Evolutionary conservation across 2,888 invertebrate genomes (phyloP).

Genomic region (Drosophila sordidapex): DNA sequence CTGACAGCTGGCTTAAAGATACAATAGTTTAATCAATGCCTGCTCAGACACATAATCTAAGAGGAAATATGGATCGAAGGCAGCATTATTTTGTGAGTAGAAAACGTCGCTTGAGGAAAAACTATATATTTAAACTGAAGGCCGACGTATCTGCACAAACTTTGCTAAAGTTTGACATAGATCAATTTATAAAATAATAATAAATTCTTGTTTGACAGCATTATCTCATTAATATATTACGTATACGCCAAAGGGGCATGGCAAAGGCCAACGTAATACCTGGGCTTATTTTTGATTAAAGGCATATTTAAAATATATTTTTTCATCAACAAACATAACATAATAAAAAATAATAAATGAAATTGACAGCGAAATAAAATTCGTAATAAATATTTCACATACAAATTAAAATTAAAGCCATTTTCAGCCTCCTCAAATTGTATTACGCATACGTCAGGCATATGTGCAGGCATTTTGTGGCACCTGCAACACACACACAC

Average conservation of each 20-base stretch:
- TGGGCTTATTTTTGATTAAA: neutral
- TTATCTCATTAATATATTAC: constrained; percentile 5
- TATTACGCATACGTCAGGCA: constrained; percentile 6
- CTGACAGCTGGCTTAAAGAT: neutral
- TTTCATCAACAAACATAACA: neutral
- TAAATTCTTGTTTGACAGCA: neutral
- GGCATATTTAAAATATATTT: neutral
- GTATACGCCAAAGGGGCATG: constrained; percentile 6
- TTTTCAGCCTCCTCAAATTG: neutral
- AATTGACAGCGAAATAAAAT: neutral
- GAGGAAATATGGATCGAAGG: too few species aligned
- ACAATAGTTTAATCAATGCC: neutral
- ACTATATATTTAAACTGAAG: neutral
- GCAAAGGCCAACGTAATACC: neutral
- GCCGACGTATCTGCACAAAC: neutral
- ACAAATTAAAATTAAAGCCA: neutral
- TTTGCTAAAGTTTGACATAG: neutral
- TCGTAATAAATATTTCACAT: neutral
- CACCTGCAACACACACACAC: constrained; percentile 9
- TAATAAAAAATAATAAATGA: neutral
- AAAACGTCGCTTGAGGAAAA: neutral
- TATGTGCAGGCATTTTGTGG: neutral
- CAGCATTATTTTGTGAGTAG: neutral
- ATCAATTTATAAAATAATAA: neutral
- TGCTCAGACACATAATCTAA: neutral